Conservation (phyloP, 2,797 vertebrate genomes). For the Aselliscus stoliczkanus region DNA sequence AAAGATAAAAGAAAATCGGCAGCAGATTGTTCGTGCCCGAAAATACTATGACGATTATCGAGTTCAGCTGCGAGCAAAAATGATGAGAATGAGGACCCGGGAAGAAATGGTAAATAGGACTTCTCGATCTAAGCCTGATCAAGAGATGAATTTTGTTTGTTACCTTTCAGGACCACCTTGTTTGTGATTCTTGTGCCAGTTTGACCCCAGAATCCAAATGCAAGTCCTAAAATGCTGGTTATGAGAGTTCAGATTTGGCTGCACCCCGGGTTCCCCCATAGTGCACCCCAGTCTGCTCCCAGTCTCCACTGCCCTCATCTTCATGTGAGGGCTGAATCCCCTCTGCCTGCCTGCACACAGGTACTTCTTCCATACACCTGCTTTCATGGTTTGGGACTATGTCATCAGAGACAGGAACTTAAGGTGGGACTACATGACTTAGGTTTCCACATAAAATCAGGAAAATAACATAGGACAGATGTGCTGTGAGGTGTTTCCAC, state of each 20-base stretch:
- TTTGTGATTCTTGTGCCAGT: not conserved
- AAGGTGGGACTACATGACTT: not conserved
- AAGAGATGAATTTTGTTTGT: not conserved
- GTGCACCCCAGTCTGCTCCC: not conserved
- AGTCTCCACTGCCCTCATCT: not conserved
- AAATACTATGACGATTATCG: conserved; percentile 92
- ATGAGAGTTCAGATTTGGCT: not conserved
- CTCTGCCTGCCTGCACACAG: not conserved
- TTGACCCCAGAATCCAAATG: not conserved
- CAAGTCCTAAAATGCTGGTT: not conserved
- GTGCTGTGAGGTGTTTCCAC: not conserved
- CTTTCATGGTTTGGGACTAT: not conserved
- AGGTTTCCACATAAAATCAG: not conserved
- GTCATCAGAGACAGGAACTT: not conserved
- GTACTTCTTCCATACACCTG: not conserved
- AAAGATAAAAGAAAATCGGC: conserved; percentile 88
- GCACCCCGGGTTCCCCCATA: not conserved
- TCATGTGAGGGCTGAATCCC: not conserved
- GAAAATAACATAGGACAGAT: not conserved
- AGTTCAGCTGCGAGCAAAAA: conserved; percentile 88
- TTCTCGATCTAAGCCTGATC: not conserved
- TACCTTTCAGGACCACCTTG: not conserved
- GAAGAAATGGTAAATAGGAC: conserved; percentile 88
- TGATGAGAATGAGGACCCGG: conserved; percentile 90
- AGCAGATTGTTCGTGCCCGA: conserved; percentile 89